Evolutionary conservation across 1,140 invertebrate genomes (phyloP), one percentile per base, ranked within the genome.

Genomic region (Stegodyphus dumicola): DNA sequence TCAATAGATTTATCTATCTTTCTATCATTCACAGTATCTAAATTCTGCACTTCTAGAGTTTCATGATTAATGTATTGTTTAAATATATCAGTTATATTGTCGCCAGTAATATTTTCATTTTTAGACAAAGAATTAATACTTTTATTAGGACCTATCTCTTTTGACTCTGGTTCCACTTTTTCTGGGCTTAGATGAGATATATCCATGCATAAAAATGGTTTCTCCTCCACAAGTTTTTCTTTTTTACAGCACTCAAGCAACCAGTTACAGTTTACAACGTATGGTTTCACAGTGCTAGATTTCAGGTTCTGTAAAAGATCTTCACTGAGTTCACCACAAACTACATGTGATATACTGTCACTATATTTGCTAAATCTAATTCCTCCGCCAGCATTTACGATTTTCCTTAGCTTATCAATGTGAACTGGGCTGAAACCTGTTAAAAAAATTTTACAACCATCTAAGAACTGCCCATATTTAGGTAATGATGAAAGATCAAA

Each of bases 301-400:
- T 88, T 88, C 5, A 91, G 74, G 33, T 80, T 75, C n/a, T 90
- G 85, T 5, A 90, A 86, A 65, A 91, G 88, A 65, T 88, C 87
- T 15, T 89, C 87, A 73, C 89, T 86, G 18, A 87, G 87, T 64
- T 95, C 93, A 2, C 94, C 94, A 33, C 95, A 92, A 48, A 96
- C 92, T 53, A 95, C 93, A 90, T 97, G 96, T 0, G 95, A 95
- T 6, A 97, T 92, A 87, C 93, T 92, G 75, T 94, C 94, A 87
- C 93, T 93, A 75, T 96, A 92, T 74, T 93, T 92, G 88, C 94
- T 94, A 86, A 95, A 94, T 86, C 95, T 92, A 11, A 94, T 95
- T 52, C 94, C 96, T 60, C 96, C 95, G 48, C 94, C 94, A 15
- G 93, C 92, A 88, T 96, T 96, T 6, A 97, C 91, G 18, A 96